These are phyloP conservation scores for Latrodectus elegans DNA, from an alignment of 2,888 invertebrate species.

Conservation along the genomic window DNA sequence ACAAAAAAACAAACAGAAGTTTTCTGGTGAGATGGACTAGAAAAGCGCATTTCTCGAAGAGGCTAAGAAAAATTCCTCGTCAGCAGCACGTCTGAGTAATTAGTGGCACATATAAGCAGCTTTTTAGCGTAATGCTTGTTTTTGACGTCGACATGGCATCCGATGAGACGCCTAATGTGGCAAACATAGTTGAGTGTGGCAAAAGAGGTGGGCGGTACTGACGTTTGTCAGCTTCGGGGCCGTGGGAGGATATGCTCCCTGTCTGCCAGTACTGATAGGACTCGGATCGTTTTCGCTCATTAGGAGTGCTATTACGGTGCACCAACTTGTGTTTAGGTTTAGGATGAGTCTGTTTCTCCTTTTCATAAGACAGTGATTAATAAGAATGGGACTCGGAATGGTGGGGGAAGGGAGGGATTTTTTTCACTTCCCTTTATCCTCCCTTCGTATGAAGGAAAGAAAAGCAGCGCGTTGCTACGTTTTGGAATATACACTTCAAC, in stretches of 20 bases:
- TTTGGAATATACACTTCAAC: no score
- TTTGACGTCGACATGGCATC: no score
- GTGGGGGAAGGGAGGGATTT: no score
- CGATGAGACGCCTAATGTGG: constrained; percentile 2
- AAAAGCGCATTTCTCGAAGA: background rate
- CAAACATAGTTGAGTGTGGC: background rate
- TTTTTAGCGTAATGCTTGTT: background rate
- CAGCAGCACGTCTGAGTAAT: background rate
- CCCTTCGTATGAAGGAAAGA: no score
- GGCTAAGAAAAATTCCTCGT: background rate
- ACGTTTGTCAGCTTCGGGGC: background rate
- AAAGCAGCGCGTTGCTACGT: no score
- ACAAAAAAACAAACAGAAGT: no score
- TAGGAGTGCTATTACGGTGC: constrained; percentile 10
- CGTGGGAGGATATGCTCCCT: background rate
- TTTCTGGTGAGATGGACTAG: no score
- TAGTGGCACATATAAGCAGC: background rate
- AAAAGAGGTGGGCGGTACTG: background rate
- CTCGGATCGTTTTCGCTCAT: background rate
- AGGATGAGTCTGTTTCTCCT: no score
- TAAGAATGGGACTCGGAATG: no score
- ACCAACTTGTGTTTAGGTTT: constrained; percentile 4
- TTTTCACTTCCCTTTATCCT: no score
- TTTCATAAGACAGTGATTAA: no score
- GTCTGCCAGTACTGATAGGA: background rate